Percentiles rank a stretch among this genome's conserved stretches.
These are phyloP conservation scores for Cantharis rufa DNA, from an alignment of 2,888 invertebrate species.

Conservation along the genomic window DNA sequence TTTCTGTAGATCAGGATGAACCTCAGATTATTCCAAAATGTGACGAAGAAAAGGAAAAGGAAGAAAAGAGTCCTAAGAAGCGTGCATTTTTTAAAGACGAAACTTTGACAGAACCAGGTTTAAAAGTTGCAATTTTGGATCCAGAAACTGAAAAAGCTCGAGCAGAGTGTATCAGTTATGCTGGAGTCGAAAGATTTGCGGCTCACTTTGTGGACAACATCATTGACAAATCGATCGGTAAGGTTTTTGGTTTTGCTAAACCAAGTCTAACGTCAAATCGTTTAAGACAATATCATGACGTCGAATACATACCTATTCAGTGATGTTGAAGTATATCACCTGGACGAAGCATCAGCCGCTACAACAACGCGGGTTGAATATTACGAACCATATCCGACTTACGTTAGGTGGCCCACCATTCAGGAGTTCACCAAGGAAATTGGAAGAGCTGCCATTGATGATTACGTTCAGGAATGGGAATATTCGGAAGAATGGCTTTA, in stretches of 20 bases:
- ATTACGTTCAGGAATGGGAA: constrained; percentile 40
- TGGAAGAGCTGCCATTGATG: constrained; percentile 35
- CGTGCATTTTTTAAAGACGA: neutral
- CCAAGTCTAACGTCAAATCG: neutral
- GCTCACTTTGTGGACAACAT: constrained; percentile 5
- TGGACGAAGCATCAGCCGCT: neutral
- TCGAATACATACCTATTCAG: neutral
- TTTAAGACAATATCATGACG: neutral
- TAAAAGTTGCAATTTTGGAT: neutral
- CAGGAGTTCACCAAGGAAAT: constrained; percentile 36
- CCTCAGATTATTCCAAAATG: neutral
- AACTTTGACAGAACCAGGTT: neutral
- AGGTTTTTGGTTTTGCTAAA: neutral
- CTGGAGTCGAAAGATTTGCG: constrained; percentile 9
- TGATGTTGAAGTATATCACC: neutral
- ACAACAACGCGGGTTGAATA: neutral
- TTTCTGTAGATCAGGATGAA: neutral
- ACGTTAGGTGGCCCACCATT: constrained; percentile 35
- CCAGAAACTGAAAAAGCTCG: neutral
- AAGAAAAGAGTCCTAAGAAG: neutral
- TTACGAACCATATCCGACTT: neutral
- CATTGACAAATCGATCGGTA: constrained; percentile 8
- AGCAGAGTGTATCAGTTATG: constrained; percentile 3
- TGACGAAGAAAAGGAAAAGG: neutral
- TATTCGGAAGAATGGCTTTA: constrained; percentile 41